phyloP scores from a whole-genome alignment of 2,888 invertebrate species.

The Phaedon cochleariae region DNA sequence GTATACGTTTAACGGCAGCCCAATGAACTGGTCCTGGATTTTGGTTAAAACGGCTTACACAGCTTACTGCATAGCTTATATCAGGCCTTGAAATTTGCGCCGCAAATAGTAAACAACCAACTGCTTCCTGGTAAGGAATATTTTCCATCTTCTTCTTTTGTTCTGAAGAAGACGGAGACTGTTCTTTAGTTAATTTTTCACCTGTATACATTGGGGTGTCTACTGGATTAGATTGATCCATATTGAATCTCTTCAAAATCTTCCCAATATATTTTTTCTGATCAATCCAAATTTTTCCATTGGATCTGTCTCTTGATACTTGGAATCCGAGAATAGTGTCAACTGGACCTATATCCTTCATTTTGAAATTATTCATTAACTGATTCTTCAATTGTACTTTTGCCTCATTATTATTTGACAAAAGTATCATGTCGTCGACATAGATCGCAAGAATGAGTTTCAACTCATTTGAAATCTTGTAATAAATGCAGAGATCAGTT shows the following conservation, averaged over 20 bases:
- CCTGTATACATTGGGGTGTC: constrained; percentile 15
- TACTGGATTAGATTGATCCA: constrained; percentile 14
- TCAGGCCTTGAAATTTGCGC: too few species aligned
- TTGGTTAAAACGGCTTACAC: too few species aligned
- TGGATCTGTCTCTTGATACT: not conserved
- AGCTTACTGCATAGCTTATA: too few species aligned
- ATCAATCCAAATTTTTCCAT: too few species aligned
- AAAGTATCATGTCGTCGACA: constrained; percentile 15
- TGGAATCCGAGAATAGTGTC: not conserved
- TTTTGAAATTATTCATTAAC: constrained; percentile 4
- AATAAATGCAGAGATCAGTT: constrained; percentile 13
- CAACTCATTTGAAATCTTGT: not conserved
- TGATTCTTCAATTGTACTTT: constrained; percentile 6
- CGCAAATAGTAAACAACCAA: constrained; percentile 2
- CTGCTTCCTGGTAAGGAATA: constrained; percentile 1
- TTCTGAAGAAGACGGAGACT: not conserved
- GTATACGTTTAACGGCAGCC: too few species aligned
- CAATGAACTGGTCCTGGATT: too few species aligned
- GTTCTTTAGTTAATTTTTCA: constrained; percentile 16
- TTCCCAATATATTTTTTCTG: too few species aligned
- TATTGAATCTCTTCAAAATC: too few species aligned
- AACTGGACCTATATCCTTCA: constrained; percentile 8
- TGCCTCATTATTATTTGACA: constrained; percentile 6
- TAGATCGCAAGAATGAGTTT: constrained; percentile 8
- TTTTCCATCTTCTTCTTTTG: too few species aligned